Evolutionary conservation across 2,888 invertebrate genomes (phyloP).

Genomic region (Habroteleia sp.): DNA sequence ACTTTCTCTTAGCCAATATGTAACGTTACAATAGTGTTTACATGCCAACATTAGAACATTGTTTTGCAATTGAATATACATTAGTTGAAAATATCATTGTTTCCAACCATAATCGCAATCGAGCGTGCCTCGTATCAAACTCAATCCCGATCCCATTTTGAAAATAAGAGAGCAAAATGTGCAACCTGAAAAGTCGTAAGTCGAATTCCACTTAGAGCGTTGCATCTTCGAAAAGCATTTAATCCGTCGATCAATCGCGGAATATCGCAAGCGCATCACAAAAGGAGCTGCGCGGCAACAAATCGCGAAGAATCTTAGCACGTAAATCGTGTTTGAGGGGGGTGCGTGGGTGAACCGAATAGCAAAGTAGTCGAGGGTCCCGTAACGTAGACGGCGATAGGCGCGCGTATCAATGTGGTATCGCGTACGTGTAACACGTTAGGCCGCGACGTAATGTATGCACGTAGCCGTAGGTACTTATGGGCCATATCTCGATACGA

Average conservation of each 20-base stretch:
- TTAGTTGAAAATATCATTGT: no score
- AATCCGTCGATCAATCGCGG: conserved; percentile 57
- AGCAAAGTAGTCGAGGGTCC: conserved; percentile 43
- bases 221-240: conserved; percentile 55
- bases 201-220: conserved; percentile 33
- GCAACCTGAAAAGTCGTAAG: conserved; percentile 21
- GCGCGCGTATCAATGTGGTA: conserved; percentile 52
- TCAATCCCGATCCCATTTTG: no score
- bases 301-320: conserved; percentile 55
- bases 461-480: conserved; percentile 59
- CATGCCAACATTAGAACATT: no score
- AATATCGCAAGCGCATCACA: conserved; percentile 56
- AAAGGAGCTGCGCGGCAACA: conserved; percentile 51
- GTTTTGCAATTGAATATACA: no score
- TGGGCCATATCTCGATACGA: conserved; percentile 58
- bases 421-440: conserved; percentile 56
- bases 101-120: no score
- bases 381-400: conserved; percentile 30
- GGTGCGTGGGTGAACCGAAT: conserved; percentile 58
- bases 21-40: no score
- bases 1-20: no score
- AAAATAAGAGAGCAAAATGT: no score
- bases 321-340: conserved; percentile 49
- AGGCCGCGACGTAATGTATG: conserved; percentile 54
- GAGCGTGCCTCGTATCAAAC: no score